Percentiles rank a stretch among this genome's conserved stretches.
These are phyloP conservation scores for Bubo bubo DNA, from an alignment of 2,113 vertebrate genomes.

Conservation along the genomic window DNA sequence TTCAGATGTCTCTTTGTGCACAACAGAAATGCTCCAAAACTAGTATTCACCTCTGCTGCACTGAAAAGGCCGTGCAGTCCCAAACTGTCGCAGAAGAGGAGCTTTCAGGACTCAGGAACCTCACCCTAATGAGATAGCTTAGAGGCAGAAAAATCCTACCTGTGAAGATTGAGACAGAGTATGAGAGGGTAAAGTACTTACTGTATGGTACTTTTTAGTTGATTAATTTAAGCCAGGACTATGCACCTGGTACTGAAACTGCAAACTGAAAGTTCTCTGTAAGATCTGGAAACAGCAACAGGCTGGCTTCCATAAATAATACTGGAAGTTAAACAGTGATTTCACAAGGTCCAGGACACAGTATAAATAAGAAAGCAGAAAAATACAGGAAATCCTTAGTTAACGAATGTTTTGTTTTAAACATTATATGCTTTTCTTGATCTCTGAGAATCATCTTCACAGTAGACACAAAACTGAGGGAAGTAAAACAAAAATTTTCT, in stretches of 20 bases:
- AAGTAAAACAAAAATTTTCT: background rate
- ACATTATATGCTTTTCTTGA: constrained; percentile 56
- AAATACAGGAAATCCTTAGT: constrained; percentile 48
- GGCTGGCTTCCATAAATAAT: constrained; percentile 68
- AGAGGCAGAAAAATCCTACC: background rate
- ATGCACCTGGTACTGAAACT: constrained; percentile 18
- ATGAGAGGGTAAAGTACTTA: background rate
- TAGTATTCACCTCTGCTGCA: background rate
- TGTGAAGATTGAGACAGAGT: background rate
- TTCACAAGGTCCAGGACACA: constrained; percentile 49
- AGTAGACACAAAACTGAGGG: background rate
- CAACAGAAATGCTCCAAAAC: background rate
- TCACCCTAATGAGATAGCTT: background rate
- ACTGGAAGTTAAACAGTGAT: constrained; percentile 60
- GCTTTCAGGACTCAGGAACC: background rate
- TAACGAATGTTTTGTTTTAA: constrained; percentile 62
- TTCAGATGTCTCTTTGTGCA: background rate
- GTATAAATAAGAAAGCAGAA: constrained; percentile 66
- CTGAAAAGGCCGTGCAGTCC: background rate
- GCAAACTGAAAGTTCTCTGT: constrained; percentile 40
- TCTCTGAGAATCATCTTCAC: constrained; percentile 1
- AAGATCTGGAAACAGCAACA: constrained; percentile 37
- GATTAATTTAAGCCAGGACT: background rate
- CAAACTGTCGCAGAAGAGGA: background rate
- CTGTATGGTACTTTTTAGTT: background rate